Evolutionary conservation across 2,113 vertebrate genomes (phyloP).

Genomic region (Coregonus clupeaformis): DNA sequence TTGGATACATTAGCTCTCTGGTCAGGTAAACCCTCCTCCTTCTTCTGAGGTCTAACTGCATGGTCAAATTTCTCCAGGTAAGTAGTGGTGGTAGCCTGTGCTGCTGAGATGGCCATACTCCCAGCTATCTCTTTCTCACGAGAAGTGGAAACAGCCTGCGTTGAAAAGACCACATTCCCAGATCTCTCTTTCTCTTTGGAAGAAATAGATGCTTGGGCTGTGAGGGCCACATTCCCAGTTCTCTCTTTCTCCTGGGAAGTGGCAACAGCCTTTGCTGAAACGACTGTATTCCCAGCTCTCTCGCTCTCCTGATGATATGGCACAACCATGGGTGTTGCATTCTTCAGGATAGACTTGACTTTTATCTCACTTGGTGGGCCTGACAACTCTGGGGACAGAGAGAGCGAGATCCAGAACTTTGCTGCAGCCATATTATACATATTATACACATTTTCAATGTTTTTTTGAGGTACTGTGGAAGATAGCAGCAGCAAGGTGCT

Average conservation of each 20-base stretch:
- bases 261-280: background rate
- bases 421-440: background rate
- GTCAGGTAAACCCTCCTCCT: background rate
- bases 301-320: background rate
- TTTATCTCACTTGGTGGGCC: constrained; percentile 14
- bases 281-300: background rate
- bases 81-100: background rate
- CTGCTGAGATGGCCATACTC: background rate
- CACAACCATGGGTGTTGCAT: background rate
- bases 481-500: no score
- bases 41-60: background rate
- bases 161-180: background rate
- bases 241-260: background rate
- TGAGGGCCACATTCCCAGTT: background rate
- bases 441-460: background rate
- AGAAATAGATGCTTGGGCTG: background rate
- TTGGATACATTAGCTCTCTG: background rate
- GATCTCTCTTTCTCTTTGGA: background rate
- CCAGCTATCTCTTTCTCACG: background rate
- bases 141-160: background rate
- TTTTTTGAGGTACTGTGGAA: background rate
- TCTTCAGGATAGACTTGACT: constrained; percentile 15
- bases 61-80: background rate
- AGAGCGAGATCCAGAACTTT: background rate
- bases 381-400: background rate